These are phyloP conservation scores for Mixornis gularis DNA, from an alignment of 2,113 vertebrate species.

Conservation along the genomic window DNA sequence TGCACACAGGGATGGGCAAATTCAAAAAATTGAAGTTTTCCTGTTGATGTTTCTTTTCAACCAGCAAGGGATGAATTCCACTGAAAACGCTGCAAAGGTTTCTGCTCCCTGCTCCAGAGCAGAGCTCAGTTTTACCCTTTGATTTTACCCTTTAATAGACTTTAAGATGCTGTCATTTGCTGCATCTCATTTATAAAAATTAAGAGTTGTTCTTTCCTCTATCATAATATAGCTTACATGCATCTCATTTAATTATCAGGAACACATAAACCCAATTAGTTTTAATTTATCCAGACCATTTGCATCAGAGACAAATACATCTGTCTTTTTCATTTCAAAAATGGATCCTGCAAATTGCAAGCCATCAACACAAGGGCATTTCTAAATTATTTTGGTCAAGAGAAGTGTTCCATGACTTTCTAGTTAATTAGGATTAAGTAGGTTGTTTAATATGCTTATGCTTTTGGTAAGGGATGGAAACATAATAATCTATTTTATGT, in stretches of 20 bases:
- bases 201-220: neutral
- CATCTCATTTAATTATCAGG: slow-evolving; percentile 19
- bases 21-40: neutral
- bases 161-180: neutral
- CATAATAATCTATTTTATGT: neutral
- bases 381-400: slow-evolving; percentile 38
- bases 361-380: slow-evolving; percentile 35
- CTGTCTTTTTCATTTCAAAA: neutral
- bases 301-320: neutral
- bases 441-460: neutral
- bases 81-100: neutral
- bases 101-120: neutral
- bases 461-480: neutral
- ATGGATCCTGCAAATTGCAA: slow-evolving; percentile 19
- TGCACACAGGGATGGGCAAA: too few relatives aligned
- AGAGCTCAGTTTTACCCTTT: neutral
- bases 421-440: slow-evolving; percentile 42
- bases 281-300: slow-evolving; percentile 27
- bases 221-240: neutral
- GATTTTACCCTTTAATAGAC: neutral
- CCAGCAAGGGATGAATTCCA: neutral
- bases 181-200: slow-evolving; percentile 30
- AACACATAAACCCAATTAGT: slow-evolving; percentile 32
- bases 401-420: slow-evolving; percentile 36
- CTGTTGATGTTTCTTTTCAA: neutral